Base-by-base conservation (phyloP, 2,797 vertebrate species). In the Amphiprion clarkii region DNA sequence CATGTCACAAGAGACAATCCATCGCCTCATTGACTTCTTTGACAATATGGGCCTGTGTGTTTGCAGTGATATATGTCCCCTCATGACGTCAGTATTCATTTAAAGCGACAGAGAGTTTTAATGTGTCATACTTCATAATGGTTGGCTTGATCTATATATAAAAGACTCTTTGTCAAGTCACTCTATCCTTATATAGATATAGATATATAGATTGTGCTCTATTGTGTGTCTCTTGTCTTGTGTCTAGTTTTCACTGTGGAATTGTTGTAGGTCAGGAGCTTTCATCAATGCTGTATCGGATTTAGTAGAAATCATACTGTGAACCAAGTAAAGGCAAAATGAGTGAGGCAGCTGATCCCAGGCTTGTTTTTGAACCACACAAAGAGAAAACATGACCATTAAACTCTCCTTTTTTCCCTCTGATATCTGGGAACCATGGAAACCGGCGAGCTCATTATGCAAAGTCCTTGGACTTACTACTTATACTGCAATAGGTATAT, bases 271-370 rank as follows among this genome's bases (percentile, higher is more conserved):
- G 66, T 78, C 48, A 53, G 14, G 3, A 63, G 53, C 62, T 78
- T 82, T 55, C 46, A 81, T 89, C 57, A 65, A 68, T 78, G 73
- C 60, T 42, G 58, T 23, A 72, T 74, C 46, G 46, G 33, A 76
- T 83, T 82, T 65, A 36, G 59, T 48, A 17, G 46, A 53, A 67
- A 52, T 77, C 76, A 87, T 71, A 76, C 88, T 79, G 83, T 74
- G 39, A 67, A 29, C 9, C 53, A 10, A 39, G 39, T 29, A 67
- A 40, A 25, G 21, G 40, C 3, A 8, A 27, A 78, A 57, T 36
- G 49, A 66, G 74, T 33, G 63, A 73, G 55, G 74, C 69, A 74
- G 81, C 71, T 78, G 82, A 91, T 51, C n/a, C n/a, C 9, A 10
- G 11, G n/a, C 8, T 21, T 51, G n/a, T 12, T 21, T 23, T 21